These are phyloP conservation scores for Harlomillsia oculata DNA, from an alignment of 1,140 invertebrate genomes.

Conservation along the genomic window DNA sequence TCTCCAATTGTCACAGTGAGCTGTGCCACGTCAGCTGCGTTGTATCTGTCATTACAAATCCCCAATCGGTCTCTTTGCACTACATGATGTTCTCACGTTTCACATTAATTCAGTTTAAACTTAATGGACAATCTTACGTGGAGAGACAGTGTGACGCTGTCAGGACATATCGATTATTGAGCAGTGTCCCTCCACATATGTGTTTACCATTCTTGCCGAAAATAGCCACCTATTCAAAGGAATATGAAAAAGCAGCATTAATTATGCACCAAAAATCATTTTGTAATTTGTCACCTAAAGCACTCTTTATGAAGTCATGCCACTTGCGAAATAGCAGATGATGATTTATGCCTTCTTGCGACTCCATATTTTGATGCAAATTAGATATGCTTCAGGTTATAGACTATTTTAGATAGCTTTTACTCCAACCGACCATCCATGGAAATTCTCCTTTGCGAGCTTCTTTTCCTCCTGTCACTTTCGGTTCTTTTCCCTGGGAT, in stretches of 20 bases:
- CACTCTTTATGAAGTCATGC: too few species aligned
- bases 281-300: too few species aligned
- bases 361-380: too few species aligned
- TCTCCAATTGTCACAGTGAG: conserved; percentile 21
- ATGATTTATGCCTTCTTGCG: too few species aligned
- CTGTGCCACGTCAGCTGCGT: conserved; percentile 1
- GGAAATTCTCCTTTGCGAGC: background rate
- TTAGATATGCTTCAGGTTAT: background rate
- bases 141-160: conserved; percentile 24
- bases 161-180: conserved; percentile 11
- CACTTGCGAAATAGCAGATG: too few species aligned
- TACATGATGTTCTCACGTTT: too few species aligned
- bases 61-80: too few species aligned
- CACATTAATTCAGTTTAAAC: background rate
- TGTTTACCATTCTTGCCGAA: conserved; percentile 8
- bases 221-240: conserved; percentile 9
- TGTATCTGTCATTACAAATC: conserved; percentile 19
- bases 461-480: conserved; percentile 5
- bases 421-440: conserved; percentile 3
- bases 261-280: too few species aligned
- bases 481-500: background rate
- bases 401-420: too few species aligned
- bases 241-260: too few species aligned
- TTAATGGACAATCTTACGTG: conserved; percentile 11
- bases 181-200: conserved; percentile 15